Base-by-base conservation (phyloP, 1,140 invertebrate genomes). In the Medauroidea extradentata region DNA sequence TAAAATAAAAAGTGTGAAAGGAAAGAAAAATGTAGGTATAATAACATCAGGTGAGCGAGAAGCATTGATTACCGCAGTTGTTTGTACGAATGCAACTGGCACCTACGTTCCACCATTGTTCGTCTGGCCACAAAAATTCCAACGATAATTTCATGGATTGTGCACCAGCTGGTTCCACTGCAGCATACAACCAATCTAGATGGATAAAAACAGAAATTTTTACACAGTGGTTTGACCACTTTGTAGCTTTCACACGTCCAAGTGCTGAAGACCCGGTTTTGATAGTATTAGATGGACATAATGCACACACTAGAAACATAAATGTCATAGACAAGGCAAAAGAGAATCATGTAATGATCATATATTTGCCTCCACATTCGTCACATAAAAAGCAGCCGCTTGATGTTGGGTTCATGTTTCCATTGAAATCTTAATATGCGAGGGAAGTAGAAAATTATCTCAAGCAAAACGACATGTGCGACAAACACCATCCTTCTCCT, bases 371-470 rank as follows among this genome's bases (percentile, higher is more conserved):
- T 64, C 70, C 73, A 24, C 73, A 78, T 60, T 67, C 65, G 14
- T 71, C 68, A 4, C 69, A 77, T 62, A 62, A 65, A 29, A 58
- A 77, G 49, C 74, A 79, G 44, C 73, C 74, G 23, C 60, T 75
- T 14, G 73, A 76, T 51, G 64, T 69, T 19, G 51, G 66, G 29
- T 72, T 75, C 52, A 74, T 75, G 69, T 61, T 60, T 41, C 69
- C 70, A 23, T 57, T 75, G 27, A 74, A 68, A 54, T 69, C 62
- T 3, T 71, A 67, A 53, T 76, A 73, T 54, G 61, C 53, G 46
- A 49, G 70, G 53, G 68, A 68, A 63, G 57, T 71, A 25, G 29
- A 58, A 55, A 62, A 50, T 27, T 76, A 63, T 65, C 39, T 75
- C 44, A 46, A 21, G 23, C 23, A 24, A 19, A 19, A 25, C 29